phyloP scores from a whole-genome alignment of 2,113 vertebrate species.

The Crotophaga sulcirostris region DNA sequence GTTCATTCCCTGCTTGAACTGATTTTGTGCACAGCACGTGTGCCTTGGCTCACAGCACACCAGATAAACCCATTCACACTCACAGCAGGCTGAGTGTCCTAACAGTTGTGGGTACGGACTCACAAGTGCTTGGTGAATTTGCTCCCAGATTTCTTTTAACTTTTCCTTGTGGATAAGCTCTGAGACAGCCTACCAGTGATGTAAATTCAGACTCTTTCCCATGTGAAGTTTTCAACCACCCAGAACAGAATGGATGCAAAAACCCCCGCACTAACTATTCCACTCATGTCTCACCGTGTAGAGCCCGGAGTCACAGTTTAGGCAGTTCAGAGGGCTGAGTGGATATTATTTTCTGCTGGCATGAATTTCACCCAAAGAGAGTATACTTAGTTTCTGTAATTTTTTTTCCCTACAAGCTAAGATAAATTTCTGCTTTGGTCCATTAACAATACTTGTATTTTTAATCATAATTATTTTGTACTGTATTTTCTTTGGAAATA shows the following conservation, averaged over 20 bases:
- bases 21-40: background rate
- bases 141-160: background rate
- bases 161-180: background rate
- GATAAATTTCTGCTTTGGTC: slow-evolving; percentile 64
- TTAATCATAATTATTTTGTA: slow-evolving; percentile 69
- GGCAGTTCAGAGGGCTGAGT: background rate
- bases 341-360: background rate
- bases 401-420: slow-evolving; percentile 20
- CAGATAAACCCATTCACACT: background rate
- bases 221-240: background rate
- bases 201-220: background rate
- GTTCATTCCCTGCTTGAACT: background rate
- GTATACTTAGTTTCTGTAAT: background rate
- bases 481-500: slow-evolving; percentile 72
- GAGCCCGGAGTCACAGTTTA: background rate
- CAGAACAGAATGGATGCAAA: background rate
- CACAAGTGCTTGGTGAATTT: background rate
- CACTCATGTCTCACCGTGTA: background rate
- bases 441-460: slow-evolving; percentile 67
- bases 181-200: background rate
- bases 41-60: background rate
- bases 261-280: background rate
- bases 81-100: background rate
- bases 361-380: slow-evolving; percentile 10
- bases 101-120: background rate